These are phyloP conservation scores for Zaprionus kolodkinae DNA, from an alignment of 1,140 invertebrate genomes.

Conservation along the genomic window DNA sequence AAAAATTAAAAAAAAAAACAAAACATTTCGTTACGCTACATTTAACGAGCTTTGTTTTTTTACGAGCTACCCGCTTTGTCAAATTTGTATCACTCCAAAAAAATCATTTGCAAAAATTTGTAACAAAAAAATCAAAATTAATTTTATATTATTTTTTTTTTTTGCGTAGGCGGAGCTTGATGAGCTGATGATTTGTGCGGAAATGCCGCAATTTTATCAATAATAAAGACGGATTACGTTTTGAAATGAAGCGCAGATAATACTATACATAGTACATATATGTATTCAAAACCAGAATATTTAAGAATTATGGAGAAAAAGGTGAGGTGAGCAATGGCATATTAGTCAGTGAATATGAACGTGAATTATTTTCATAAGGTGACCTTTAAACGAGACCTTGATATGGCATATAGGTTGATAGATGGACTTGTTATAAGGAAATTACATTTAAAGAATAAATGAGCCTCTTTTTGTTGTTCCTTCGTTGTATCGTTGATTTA, in stretches of 20 bases:
- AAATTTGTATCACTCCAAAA: not conserved
- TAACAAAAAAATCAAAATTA: not conserved
- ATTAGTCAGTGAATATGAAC: not conserved
- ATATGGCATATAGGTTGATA: not conserved
- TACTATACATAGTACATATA: not conserved
- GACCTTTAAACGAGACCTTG: not conserved
- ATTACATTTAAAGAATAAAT: not conserved
- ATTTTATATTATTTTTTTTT: not conserved
- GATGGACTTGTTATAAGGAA: not conserved
- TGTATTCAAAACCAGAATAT: constrained; percentile 2
- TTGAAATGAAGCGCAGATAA: not conserved
- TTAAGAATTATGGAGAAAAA: constrained; percentile 5
- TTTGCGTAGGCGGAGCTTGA: constrained; percentile 7
- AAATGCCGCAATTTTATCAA: constrained; percentile 37
- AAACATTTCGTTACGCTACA: constrained; percentile 2
- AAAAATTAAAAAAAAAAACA: not conserved
- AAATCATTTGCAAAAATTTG: constrained; percentile 8
- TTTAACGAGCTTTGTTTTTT: not conserved
- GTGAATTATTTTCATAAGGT: not conserved
- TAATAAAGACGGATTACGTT: constrained; percentile 32
- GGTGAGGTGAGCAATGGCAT: not conserved
- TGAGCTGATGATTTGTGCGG: constrained; percentile 24
- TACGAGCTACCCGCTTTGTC: constrained; percentile 3
- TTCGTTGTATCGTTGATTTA: no score
- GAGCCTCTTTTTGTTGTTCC: not conserved